Evolutionary conservation across 1,140 invertebrate species (phyloP).

Genomic region (Drosophila seguyi): DNA sequence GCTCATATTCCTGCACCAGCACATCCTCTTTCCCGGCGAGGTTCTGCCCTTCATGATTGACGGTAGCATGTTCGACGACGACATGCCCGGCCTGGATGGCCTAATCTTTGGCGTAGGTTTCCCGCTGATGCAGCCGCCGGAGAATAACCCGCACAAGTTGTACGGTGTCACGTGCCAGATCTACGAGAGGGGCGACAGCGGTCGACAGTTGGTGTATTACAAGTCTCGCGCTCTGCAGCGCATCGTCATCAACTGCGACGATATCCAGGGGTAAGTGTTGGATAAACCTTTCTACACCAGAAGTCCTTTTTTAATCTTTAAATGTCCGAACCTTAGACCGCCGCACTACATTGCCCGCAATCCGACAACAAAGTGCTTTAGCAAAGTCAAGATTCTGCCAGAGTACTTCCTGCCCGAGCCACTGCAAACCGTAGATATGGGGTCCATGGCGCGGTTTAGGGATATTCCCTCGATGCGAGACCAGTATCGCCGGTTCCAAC

Average conservation of each 20-base stretch:
- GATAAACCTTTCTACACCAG: background rate
- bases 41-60: slow-evolving; percentile 90
- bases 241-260: slow-evolving; percentile 68
- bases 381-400: slow-evolving; percentile 89
- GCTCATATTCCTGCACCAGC: slow-evolving; percentile 87
- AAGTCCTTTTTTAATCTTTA: background rate
- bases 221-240: slow-evolving; percentile 79
- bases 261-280: slow-evolving; percentile 68
- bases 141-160: slow-evolving; percentile 57
- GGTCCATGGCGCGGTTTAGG: slow-evolving; percentile 85
- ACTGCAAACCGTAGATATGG: slow-evolving; percentile 86
- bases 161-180: slow-evolving; percentile 84
- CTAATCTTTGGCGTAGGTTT: slow-evolving; percentile 78
- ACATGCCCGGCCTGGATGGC: slow-evolving; percentile 67
- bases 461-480: slow-evolving; percentile 75
- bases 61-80: slow-evolving; percentile 69
- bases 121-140: slow-evolving; percentile 60
- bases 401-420: slow-evolving; percentile 87
- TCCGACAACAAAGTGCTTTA: slow-evolving; percentile 81
- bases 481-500: slow-evolving; percentile 84
- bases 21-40: slow-evolving; percentile 90
- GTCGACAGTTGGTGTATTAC: slow-evolving; percentile 59
- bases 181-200: slow-evolving; percentile 76
- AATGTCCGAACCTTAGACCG: slow-evolving; percentile 27
- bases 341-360: slow-evolving; percentile 72